These are phyloP conservation scores for Petrophora chlorosata DNA, from an alignment of 2,888 invertebrate species.

Conservation along the genomic window DNA sequence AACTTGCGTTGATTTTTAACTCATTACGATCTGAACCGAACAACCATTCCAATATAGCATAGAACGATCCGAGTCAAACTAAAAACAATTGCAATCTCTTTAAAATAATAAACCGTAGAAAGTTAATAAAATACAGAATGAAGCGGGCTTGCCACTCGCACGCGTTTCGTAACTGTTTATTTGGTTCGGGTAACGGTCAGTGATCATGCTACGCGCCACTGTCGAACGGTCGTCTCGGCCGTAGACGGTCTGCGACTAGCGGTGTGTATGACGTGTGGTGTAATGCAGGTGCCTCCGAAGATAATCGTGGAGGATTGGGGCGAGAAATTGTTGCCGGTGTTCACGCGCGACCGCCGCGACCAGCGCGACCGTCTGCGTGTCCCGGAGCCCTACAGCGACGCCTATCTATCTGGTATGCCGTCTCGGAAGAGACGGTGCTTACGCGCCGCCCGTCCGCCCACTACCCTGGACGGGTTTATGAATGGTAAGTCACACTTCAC, in stretches of 20 bases:
- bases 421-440: constrained; percentile 93
- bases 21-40: no score
- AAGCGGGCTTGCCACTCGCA: neutral
- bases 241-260: neutral
- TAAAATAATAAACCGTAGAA: neutral
- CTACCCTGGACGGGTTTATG: constrained; percentile 58
- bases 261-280: neutral
- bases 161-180: constrained; percentile 8
- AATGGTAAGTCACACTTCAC: constrained; percentile 44
- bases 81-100: no score
- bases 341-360: constrained; percentile 89
- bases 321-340: constrained; percentile 92
- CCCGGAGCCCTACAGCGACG: constrained; percentile 90
- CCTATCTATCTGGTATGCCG: constrained; percentile 95
- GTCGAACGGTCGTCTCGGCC: neutral
- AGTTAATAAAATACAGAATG: neutral
- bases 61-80: no score
- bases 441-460: constrained; percentile 56
- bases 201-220: constrained; percentile 1
- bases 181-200: constrained; percentile 2
- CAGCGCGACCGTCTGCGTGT: constrained; percentile 83
- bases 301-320: constrained; percentile 74
- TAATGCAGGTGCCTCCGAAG: constrained; percentile 60
- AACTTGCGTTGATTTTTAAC: no score
- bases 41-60: no score